Evolutionary conservation across 64 coral and sea anemone genomes (phyloP).

Genomic region (Platygyra sinensis): DNA sequence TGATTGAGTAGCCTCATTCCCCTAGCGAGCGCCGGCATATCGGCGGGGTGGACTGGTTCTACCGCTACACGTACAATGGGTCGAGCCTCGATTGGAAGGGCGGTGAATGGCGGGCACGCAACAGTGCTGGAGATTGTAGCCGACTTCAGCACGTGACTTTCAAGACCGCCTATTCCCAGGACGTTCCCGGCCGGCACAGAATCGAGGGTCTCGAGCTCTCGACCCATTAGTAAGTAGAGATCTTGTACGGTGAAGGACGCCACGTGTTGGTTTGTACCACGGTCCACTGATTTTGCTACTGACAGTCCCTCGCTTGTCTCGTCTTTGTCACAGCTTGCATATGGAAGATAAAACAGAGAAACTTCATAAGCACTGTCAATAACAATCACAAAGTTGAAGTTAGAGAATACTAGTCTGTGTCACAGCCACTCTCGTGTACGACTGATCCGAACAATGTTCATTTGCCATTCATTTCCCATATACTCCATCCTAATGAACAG

Average conservation of each 20-base stretch:
- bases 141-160: conserved; percentile 91
- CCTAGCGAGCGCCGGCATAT: conserved; percentile 80
- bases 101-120: conserved; percentile 86
- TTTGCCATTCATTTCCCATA: too few relatives aligned
- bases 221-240: conserved; percentile 94
- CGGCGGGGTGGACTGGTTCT: conserved; percentile 84
- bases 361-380: neutral
- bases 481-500: too few relatives aligned
- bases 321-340: neutral
- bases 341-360: neutral
- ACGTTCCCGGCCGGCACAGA: conserved; percentile 92
- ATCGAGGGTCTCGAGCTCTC: conserved; percentile 84
- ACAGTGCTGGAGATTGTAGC: conserved; percentile 93
- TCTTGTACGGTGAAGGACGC: conserved; percentile 80
- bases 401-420: too few relatives aligned
- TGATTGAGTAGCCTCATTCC: conserved; percentile 97
- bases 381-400: too few relatives aligned
- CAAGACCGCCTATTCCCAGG: conserved; percentile 89
- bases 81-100: conserved; percentile 80
- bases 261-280: conserved; percentile 75
- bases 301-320: conserved; percentile 57
- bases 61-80: conserved; percentile 96
- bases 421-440: too few relatives aligned
- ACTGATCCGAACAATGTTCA: too few relatives aligned
- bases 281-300: conserved; percentile 67